phyloP scores from a whole-genome alignment of 2,113 vertebrate genomes.

The Anoplopoma fimbria region DNA sequence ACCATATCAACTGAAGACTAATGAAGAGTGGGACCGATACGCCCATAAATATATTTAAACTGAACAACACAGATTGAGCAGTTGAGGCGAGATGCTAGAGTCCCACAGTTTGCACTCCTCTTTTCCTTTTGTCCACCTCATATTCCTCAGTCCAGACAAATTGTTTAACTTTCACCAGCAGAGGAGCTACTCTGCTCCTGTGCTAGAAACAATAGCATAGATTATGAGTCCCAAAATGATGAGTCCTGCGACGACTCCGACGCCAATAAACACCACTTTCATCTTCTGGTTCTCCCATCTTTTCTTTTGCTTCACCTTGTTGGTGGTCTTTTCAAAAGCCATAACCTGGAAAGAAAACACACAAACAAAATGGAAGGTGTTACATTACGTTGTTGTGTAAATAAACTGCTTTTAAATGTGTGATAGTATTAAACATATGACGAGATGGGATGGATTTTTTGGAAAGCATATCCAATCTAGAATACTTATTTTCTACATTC shows the following conservation, averaged over 20 bases:
- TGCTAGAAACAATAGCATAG: neutral
- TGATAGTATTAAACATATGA: neutral
- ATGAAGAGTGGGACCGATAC: slow-evolving; percentile 1
- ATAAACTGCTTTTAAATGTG: neutral
- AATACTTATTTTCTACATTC: neutral
- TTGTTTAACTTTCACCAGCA: neutral
- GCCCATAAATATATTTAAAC: slow-evolving; percentile 55
- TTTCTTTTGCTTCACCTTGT: slow-evolving; percentile 78
- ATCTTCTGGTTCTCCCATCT: slow-evolving; percentile 75
- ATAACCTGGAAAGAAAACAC: slow-evolving; percentile 71
- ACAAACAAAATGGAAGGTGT: neutral
- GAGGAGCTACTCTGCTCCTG: neutral
- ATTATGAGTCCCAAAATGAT: slow-evolving; percentile 71
- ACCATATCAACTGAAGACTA: slow-evolving; percentile 66
- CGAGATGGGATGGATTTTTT: neutral
- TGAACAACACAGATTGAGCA: slow-evolving; percentile 32
- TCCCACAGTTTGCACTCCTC: slow-evolving; percentile 13
- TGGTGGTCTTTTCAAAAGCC: slow-evolving; percentile 76
- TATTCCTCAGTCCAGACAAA: neutral
- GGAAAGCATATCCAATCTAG: neutral
- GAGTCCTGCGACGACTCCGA: slow-evolving; percentile 33
- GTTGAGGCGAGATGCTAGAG: slow-evolving; percentile 15
- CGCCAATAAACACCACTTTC: slow-evolving; percentile 62
- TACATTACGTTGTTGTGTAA: neutral
- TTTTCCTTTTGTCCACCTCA: slow-evolving; percentile 11